Evolutionary conservation across 2,888 invertebrate species (phyloP), one percentile per base, ranked within the genome.

Genomic region (Iphiclides podalirius): DNA sequence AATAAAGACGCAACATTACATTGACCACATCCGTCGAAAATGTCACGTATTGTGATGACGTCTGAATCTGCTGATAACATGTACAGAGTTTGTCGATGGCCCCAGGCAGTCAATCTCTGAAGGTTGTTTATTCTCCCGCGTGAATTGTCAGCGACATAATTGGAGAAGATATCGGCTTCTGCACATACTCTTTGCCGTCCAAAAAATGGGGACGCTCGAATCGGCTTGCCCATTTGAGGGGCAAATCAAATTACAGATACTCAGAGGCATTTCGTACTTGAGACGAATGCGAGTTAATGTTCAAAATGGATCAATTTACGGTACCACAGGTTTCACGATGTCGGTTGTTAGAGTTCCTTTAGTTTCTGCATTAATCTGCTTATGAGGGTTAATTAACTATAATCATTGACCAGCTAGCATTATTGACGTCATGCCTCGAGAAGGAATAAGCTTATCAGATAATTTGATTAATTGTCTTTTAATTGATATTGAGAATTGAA

Each of bases 191-290:
- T 23, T 39, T 47, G 37, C 37, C 26, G 16, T 13, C 37, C n/a
- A 35, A 46, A 46, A 46, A 47, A 47, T 39, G 39, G 23, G 39
- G 12, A 39, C 39, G 39, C 15, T 15, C 39, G 34, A 47, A 47
- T 47, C 39, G 39, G 14, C 23, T 38, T 39, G 31, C 9, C 4
- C 13, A 20, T 31, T 23, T 39, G 39, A 39, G 46, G 20, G 8
- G 23, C 8, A 13, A 9, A 31, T 12, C 12, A 4, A 31, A 31
- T 31, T 31, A 31, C 31, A 1, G 31, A 11, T 31, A n/a, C 12
- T 31, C 31, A 11, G 12, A 31, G 6, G 31, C 31, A 31, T 31
- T 31, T 31, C 31, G 11, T 11, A n/a, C 4, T 31, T 8, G n/a
- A 31, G n/a, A 4, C 31, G 31, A 31, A 31, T 31, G 11, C 11